These are phyloP conservation scores for Campoletis raptor DNA, from an alignment of 2,888 invertebrate genomes.

Conservation along the genomic window DNA sequence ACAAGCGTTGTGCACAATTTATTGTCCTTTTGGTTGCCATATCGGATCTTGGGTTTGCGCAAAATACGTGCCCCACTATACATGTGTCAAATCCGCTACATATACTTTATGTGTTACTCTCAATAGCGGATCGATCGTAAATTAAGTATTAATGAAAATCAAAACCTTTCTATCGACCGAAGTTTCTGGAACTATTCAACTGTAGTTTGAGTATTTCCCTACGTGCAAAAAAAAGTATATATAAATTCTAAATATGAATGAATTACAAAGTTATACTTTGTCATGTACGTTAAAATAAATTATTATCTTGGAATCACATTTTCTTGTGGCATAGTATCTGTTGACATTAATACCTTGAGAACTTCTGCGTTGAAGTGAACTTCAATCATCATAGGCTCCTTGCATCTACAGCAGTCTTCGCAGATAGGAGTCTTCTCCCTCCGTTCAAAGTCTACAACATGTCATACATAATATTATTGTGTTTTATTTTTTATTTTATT, in stretches of 20 bases:
- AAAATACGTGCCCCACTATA: background rate
- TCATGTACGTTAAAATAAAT: too few relatives aligned
- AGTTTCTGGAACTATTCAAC: background rate
- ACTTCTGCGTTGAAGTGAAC: too few relatives aligned
- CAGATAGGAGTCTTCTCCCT: too few relatives aligned
- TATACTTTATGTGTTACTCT: background rate
- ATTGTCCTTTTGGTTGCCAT: conserved; percentile 25
- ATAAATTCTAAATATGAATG: background rate
- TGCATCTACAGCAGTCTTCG: too few relatives aligned
- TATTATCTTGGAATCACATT: too few relatives aligned
- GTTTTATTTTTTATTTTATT: too few relatives aligned
- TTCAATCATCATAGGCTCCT: too few relatives aligned
- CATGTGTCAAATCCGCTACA: background rate
- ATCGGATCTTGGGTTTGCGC: conserved; percentile 2
- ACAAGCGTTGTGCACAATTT: conserved; percentile 59
- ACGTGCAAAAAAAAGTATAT: background rate
- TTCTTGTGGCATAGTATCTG: too few relatives aligned
- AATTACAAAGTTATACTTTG: too few relatives aligned
- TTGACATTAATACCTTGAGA: too few relatives aligned
- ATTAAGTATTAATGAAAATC: conserved; percentile 3
- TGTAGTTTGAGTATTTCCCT: background rate
- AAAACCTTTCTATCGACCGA: background rate
- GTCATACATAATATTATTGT: too few relatives aligned
- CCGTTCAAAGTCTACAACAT: too few relatives aligned
- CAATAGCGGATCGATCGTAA: background rate